Percentiles rank a stretch among this genome's conserved stretches.
phyloP scores from a whole-genome alignment of 2,888 invertebrate species.

The Sarcophaga carnaria region DNA sequence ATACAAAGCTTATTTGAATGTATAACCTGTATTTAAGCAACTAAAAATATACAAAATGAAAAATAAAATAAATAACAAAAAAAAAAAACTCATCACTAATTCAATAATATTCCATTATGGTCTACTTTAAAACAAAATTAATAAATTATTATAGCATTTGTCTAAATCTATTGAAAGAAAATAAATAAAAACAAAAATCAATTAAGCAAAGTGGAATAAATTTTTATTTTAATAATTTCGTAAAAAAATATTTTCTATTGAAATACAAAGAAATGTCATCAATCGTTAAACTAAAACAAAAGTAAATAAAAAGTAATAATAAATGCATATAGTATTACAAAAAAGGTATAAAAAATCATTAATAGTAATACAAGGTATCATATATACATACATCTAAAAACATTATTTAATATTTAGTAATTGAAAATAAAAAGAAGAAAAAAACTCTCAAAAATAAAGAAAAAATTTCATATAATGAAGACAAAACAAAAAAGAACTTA shows the following conservation, averaged over 20 bases:
- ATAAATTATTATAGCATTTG: neutral
- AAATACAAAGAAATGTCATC: constrained; percentile 34
- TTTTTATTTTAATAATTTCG: constrained; percentile 47
- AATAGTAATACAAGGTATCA: constrained; percentile 58
- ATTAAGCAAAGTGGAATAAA: constrained; percentile 3
- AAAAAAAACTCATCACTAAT: constrained; percentile 51
- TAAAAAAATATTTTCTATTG: constrained; percentile 7
- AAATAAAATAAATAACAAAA: constrained; percentile 35
- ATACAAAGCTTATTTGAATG: constrained; percentile 74
- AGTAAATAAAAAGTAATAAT: neutral
- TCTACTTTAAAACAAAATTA: constrained; percentile 18
- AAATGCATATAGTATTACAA: constrained; percentile 9
- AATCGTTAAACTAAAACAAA: constrained; percentile 41
- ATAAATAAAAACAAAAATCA: constrained; percentile 72
- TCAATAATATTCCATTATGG: constrained; percentile 20
- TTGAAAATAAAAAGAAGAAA: constrained; percentile 50
- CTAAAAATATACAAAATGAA: constrained; percentile 71
- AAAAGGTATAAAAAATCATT: constrained; percentile 9
- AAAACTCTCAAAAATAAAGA: constrained; percentile 71
- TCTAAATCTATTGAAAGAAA: constrained; percentile 3
- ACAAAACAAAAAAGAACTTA: constrained; percentile 50
- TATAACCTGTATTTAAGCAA: constrained; percentile 74
- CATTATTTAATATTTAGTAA: constrained; percentile 33
- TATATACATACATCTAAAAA: constrained; percentile 37
- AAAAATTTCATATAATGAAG: constrained; percentile 73